A percentile compares a stretch with the other conserved stretches of the same genome.
phyloP scores from a whole-genome alignment of 1,140 invertebrate species.

The Drosophila nigromelanica region DNA sequence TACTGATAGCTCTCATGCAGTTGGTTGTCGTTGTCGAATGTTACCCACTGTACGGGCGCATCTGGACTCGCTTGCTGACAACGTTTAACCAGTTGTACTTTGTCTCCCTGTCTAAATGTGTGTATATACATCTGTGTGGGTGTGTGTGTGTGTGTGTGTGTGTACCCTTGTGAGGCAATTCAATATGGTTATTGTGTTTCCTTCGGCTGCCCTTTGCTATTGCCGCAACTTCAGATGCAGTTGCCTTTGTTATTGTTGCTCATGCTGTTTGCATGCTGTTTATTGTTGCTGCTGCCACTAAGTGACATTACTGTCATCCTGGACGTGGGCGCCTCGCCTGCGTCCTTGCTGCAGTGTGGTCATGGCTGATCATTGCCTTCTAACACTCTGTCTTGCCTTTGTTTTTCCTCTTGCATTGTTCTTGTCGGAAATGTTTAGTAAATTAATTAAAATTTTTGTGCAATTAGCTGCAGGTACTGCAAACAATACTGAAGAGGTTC shows the following conservation, averaged over 20 bases:
- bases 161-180: slow-evolving; percentile 43
- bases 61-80: slow-evolving; percentile 1
- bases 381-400: slow-evolving; percentile 22
- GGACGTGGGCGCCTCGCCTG: slow-evolving; percentile 11
- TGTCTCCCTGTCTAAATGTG: slow-evolving; percentile 21
- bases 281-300: slow-evolving; percentile 67
- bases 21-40: slow-evolving; percentile 9
- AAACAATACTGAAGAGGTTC: not conserved
- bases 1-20: not conserved
- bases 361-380: slow-evolving; percentile 32
- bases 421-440: slow-evolving; percentile 34
- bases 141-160: slow-evolving; percentile 3
- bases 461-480: slow-evolving; percentile 30
- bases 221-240: slow-evolving; percentile 7
- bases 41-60: slow-evolving; percentile 11
- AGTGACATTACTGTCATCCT: slow-evolving; percentile 55
- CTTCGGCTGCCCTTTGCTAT: slow-evolving; percentile 45
- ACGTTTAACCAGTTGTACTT: slow-evolving; percentile 63
- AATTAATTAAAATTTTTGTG: slow-evolving; percentile 39
- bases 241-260: slow-evolving; percentile 5
- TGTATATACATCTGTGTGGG: not conserved
- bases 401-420: slow-evolving; percentile 20
- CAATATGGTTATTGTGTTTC: slow-evolving; percentile 70
- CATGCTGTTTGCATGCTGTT: slow-evolving; percentile 67
- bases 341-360: slow-evolving; percentile 27